Evolutionary conservation across 2,797 vertebrate genomes (phyloP).

Genomic region (Miichthys miiuy): DNA sequence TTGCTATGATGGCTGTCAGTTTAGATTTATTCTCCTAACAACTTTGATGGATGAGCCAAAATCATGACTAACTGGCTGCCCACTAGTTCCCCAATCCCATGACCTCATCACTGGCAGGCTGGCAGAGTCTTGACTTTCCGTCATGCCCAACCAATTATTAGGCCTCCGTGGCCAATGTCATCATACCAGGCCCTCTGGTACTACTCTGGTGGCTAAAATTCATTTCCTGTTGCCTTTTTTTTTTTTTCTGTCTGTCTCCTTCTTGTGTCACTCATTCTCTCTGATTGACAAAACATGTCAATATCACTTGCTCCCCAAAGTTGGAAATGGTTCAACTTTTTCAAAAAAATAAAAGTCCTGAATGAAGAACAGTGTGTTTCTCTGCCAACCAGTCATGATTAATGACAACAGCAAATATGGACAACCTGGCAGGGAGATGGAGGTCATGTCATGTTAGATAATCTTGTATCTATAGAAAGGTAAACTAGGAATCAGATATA

Average conservation of each 20-base stretch:
- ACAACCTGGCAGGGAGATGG: constrained; percentile 1
- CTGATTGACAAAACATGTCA: constrained; percentile 27
- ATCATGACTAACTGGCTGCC: constrained; percentile 76
- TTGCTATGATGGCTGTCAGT: constrained; percentile 60
- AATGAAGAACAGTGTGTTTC: constrained; percentile 5
- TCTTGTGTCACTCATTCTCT: constrained; percentile 31
- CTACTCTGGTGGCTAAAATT: constrained; percentile 37
- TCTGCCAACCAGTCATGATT: constrained; percentile 24
- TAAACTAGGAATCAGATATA: not conserved
- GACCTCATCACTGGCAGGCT: constrained; percentile 76
- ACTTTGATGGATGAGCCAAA: constrained; percentile 75
- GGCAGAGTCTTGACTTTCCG: constrained; percentile 70
- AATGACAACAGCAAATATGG: constrained; percentile 20
- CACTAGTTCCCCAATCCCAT: constrained; percentile 66
- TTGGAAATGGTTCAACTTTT: constrained; percentile 14
- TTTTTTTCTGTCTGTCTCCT: not conserved
- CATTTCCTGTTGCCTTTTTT: not conserved
- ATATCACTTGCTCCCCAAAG: not conserved
- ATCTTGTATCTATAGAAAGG: not conserved
- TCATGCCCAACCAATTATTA: constrained; percentile 72
- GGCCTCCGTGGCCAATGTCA: constrained; percentile 53
- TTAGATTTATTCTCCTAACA: constrained; percentile 74
- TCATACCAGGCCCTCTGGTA: constrained; percentile 42
- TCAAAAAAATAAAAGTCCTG: constrained; percentile 11
- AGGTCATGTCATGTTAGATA: constrained; percentile 15